Evolutionary conservation across 1,140 invertebrate species (phyloP), one percentile per base, ranked within the genome.

Genomic region (Asbolus verrucosus): DNA sequence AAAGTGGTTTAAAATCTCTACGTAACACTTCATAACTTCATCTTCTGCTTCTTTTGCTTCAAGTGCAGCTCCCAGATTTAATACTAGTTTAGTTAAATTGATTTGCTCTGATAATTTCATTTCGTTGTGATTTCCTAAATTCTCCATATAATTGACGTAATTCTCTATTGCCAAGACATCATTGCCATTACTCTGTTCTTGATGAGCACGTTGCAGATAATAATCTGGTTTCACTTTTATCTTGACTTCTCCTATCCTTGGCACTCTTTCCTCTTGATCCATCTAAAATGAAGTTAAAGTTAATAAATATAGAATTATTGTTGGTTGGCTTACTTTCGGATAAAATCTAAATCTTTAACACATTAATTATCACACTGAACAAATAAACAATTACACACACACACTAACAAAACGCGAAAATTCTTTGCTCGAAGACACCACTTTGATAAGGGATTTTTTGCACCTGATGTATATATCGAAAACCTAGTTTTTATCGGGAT

Each of bases 1-100:
- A 61, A 76, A 78, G 39, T 74, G 70, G 15, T 76, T 73, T 21
- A 78, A 16, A 15, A 69, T 72, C 36, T 74, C 68, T 16, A 76
- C 13, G 38, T 78, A 77, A 15, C 73, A 69, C 59, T 77, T 78
- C 0, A 74, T 33, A 4, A 78, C 31, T 39, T 72, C 70, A 30
- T 73, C 69, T 31, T 54, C 19, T n/a, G 0, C 15, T 0, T 27
- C 6, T 46, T 19, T 30, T 9, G 27, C 30, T 11, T 54, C 21
- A 14, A 50, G 11, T 24, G 21, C 11, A n/a, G 2, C 9, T 27
- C 21, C 27, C 8, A 54, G 6, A 54, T 24, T 54, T 16, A 54
- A 18, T 0, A 54, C 13, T 2, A 54, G 11, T 9, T 54, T 54
- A 1, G 46, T 54, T 27, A 54, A 30, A 54, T 13, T 54, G n/a